Evolutionary conservation across 2,888 invertebrate genomes (phyloP), one percentile per base, ranked within the genome.

Genomic region (Galeruca laticollis): DNA sequence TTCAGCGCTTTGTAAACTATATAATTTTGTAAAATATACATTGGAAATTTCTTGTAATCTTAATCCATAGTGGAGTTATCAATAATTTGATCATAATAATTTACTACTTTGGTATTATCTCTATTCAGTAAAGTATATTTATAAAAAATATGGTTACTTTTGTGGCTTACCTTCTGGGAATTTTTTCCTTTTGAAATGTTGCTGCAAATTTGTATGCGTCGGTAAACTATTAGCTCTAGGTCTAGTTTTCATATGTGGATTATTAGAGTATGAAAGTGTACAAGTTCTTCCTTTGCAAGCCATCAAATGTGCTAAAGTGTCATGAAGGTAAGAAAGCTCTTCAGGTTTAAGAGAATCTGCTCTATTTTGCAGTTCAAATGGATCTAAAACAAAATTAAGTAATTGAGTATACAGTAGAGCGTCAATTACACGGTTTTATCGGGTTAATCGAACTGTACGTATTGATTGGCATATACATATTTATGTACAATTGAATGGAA

Each of bases 301-400:
- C 77, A 95, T 91, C 78, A 98, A 86, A 74, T 91, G 91, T 73
- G 92, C 90, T 75, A 99, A 86, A 76, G 94, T 93, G 76, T 94
- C 91, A 80, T 95, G 94, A 76, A 98, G 90, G 83, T 93, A 94
- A 18, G 93, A 92, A 76, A 88, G 90, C 82, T 96, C 94, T 0
- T 89, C 88, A 13, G 89, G 84, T 59, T 93, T 93, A 71, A 99
- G 86, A 70, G 93, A 91, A 76, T 93, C 92, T n/a, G 94, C 91
- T 76, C 94, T 88, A 85, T 98, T 98, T 86, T 93, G 91, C 47
- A 96, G 93, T 88, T 99, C 98, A 84, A 96, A 95, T 0, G 97
- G 98, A 92, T 99, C 98, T 91, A 82, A 57, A 85, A 73, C 69
- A 69, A 69, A 40, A 60, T 26, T 2, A 56, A 52, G 21, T 52